Base-by-base conservation (phyloP, 2,797 vertebrate genomes). In the Melanotaenia boesemani region DNA sequence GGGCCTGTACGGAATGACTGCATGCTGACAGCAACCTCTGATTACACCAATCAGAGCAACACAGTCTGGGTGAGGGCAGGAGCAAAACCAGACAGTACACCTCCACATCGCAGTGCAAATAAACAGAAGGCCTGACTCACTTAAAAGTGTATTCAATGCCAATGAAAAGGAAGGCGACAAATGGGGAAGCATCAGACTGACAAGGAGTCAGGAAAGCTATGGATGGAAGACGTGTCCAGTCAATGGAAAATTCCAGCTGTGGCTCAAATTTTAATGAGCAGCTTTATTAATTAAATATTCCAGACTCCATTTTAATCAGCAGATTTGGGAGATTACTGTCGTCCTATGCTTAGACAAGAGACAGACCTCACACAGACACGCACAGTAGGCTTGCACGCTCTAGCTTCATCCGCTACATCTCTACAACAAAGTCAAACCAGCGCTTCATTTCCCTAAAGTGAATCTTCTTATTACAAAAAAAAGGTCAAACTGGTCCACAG, bases 401-500 rank as follows among this genome's bases (percentile, higher is more conserved):
- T 70, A 55, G 69, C 76, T 81, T 63, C 77, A 86, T 70, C 75
- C 36, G n/a, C 74, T 63, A 76, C 81, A 63, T 70, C 77, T 66
- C 76, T 46, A 82, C 67, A 76, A 79, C 88, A 91, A 90, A 90
- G 83, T 86, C 83, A 86, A 82, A 83, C 62, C 76, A 30, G 74
- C 50, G 5, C 79, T 90, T 84, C 50, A 86, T 88, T 88, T 91
- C 90, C 88, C 89, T 61, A 66, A 89, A 86, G 87, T 89, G 82
- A 89, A 88, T 88, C 67, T 76, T 86, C 82, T 81, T 88, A 88
- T 90, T 90, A 91, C 63, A 32, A 79, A 87, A 92, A 85, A 92
- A 90, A 74, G 89, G 91, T 93, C 90, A 92, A 91, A 85, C 80
- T 85, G 89, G 88, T 92, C 92, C 91, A 91, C 77, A 15, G 82